Conservation (phyloP, 2,888 invertebrate species). For the Heterodera filipjevi region DNA sequence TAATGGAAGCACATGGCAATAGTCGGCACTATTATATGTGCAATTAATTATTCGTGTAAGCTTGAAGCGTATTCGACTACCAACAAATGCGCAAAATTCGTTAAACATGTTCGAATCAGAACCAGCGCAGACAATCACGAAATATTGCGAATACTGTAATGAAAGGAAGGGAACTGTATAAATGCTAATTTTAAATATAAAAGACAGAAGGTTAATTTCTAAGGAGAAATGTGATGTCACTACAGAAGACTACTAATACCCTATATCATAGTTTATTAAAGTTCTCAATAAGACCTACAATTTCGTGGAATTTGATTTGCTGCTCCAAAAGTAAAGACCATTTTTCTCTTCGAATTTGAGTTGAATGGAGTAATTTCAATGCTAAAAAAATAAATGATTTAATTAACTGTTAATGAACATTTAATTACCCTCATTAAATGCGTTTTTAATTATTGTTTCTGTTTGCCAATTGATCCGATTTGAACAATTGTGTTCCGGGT, state of each 20-base stretch:
- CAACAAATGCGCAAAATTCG: neutral
- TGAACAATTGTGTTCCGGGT: slow-evolving; percentile 98
- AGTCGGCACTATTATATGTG: neutral
- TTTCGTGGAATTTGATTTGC: neutral
- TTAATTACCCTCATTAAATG: slow-evolving; percentile 75
- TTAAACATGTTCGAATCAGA: neutral
- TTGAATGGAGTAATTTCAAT: neutral
- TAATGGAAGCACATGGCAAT: neutral
- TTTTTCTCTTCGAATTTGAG: neutral
- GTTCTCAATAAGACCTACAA: neutral
- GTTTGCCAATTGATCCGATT: slow-evolving; percentile 95
- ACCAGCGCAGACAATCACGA: neutral
- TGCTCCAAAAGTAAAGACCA: neutral
- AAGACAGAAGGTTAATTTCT: too few relatives aligned
- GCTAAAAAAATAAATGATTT: neutral
- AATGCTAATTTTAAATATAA: too few relatives aligned
- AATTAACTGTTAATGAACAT: too few relatives aligned
- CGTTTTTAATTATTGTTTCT: slow-evolving; percentile 86
- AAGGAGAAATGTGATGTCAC: too few relatives aligned
- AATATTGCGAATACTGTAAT: neutral
- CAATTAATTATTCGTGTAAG: neutral
- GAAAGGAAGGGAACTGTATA: too few relatives aligned
- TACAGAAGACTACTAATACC: too few relatives aligned
- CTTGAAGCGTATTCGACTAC: neutral
- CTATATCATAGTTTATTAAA: too few relatives aligned